Evolutionary conservation across 1,140 invertebrate species (phyloP).

Genomic region (Euglossa dilemma): DNA sequence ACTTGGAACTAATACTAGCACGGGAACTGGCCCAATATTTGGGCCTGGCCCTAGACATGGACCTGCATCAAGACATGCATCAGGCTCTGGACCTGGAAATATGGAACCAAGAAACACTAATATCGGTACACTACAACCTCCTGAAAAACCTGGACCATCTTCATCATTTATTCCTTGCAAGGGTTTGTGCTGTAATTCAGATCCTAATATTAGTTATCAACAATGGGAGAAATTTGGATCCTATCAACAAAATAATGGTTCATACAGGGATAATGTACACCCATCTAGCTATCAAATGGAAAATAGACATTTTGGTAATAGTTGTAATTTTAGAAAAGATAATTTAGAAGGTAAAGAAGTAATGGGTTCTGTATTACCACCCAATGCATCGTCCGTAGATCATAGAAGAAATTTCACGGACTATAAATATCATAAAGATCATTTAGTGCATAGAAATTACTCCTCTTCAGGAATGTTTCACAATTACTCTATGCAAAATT

Average conservation of each 20-base stretch:
- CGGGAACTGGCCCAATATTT: background rate
- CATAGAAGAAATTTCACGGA: slow-evolving; percentile 73
- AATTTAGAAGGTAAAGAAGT: slow-evolving; percentile 69
- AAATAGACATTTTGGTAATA: slow-evolving; percentile 69
- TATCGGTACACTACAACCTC: slow-evolving; percentile 56
- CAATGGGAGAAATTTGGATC: slow-evolving; percentile 77
- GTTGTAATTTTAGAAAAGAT: slow-evolving; percentile 74
- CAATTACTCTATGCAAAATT: slow-evolving; percentile 76
- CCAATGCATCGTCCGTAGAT: slow-evolving; percentile 59
- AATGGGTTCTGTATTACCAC: slow-evolving; percentile 27
- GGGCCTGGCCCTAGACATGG: slow-evolving; percentile 25
- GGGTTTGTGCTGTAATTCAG: slow-evolving; percentile 75
- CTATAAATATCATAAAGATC: slow-evolving; percentile 76
- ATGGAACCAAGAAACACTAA: slow-evolving; percentile 57
- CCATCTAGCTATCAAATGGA: slow-evolving; percentile 64
- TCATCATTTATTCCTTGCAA: slow-evolving; percentile 74
- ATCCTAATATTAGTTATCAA: slow-evolving; percentile 72
- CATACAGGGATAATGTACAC: slow-evolving; percentile 76
- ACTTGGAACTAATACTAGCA: slow-evolving; percentile 2
- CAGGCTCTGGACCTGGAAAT: slow-evolving; percentile 17
- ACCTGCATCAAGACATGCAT: background rate
- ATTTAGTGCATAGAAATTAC: slow-evolving; percentile 68
- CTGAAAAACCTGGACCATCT: slow-evolving; percentile 60
- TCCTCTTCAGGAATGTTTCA: slow-evolving; percentile 68
- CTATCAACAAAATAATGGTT: slow-evolving; percentile 66